Evolutionary conservation across 2,888 invertebrate species (phyloP), one percentile per base, ranked within the genome.

Genomic region (Diarsia rubi): DNA sequence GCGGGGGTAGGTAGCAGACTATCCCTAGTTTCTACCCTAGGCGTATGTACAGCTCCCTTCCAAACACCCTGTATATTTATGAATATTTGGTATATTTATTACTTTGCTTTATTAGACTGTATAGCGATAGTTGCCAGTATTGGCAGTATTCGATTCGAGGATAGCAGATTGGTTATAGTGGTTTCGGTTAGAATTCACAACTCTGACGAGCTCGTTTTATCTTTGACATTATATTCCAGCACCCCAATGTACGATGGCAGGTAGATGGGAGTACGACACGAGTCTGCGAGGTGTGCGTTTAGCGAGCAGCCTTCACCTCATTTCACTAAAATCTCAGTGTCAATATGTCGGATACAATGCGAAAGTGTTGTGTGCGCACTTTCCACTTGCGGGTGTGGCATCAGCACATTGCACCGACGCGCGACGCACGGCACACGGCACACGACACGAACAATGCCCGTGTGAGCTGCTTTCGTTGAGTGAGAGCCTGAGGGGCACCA

Each of bases 391-490:
- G 60, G 75, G 66, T 72, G 72, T 69, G 72, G 64, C 78, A 73
- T 66, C 72, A 75, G 72, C 79, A 68, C 57, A 57, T 12, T 69
- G 73, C 75, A 69, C 57, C 21, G 75, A 44, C 69, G 42, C 64
- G 52, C 37, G 45, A 16, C 24, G 4, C 31, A 2, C 24, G 52
- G 60, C 81, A 54, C 59, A 72, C 69, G 70, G 65, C 85, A 69
- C 49, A 31, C 69, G 49, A 8, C 82, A 71, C 78, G 73, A 85
- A 90, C 90, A 90, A 88, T 88, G 83, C 79, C 74, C 82, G 84
- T 82, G 87, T 79, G 83, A 85, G 86, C 86, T 84, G 90, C 89
- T 91, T 91, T 91, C 91, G 71, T 90, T 85, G 75, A 88, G 89
- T 86, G 81, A 88, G 90, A 87, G 62, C 42, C n/a, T 8, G 42